Conservation (phyloP, 2,113 vertebrate genomes). For the Azemiops feae region DNA sequence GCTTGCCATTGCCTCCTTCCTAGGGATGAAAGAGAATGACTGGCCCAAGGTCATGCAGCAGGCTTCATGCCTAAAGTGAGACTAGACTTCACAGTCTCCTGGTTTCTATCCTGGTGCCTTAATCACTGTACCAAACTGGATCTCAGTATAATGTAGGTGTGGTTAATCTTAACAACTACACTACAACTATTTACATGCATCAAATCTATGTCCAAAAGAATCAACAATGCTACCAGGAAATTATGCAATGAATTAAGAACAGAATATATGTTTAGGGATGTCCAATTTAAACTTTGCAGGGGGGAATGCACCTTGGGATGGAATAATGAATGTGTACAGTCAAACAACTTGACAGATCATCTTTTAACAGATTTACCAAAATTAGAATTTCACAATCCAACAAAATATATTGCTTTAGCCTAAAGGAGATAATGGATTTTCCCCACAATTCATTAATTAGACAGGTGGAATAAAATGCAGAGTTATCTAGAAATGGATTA, state of each 20-base stretch:
- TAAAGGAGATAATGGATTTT: neutral
- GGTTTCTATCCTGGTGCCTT: neutral
- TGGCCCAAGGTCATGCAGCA: neutral
- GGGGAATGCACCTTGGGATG: neutral
- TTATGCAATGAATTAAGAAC: neutral
- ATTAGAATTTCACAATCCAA: neutral
- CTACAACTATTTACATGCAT: neutral
- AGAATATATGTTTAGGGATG: neutral
- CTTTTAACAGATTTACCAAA: neutral
- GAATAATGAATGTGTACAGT: neutral
- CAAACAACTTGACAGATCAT: neutral
- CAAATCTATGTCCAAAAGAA: neutral
- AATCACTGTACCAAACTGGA: neutral
- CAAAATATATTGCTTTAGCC: neutral
- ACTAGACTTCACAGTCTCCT: neutral
- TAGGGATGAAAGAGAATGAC: neutral
- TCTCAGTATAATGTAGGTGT: neutral
- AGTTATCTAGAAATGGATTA: neutral
- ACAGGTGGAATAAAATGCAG: neutral
- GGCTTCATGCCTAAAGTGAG: neutral
- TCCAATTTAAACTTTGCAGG: neutral
- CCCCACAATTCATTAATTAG: neutral
- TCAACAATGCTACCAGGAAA: neutral
- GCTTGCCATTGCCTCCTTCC: neutral
- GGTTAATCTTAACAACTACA: neutral